Percentiles rank a stretch among this genome's conserved stretches.
These are phyloP conservation scores for Amniataba percoides DNA, from an alignment of 2,797 vertebrate species.

Conservation along the genomic window DNA sequence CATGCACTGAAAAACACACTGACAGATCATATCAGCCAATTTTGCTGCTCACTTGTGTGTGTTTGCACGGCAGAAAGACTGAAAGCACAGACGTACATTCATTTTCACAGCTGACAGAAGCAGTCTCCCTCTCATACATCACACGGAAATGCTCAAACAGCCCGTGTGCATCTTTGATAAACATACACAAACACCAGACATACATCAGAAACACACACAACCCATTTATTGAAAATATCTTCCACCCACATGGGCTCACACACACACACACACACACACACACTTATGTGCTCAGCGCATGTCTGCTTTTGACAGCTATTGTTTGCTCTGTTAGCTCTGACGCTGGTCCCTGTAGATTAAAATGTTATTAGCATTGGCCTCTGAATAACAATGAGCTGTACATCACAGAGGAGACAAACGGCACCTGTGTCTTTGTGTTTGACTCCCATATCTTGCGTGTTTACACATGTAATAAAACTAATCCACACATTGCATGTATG, in stretches of 20 bases:
- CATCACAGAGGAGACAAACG: background rate
- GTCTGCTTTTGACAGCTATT: slow-evolving; percentile 10
- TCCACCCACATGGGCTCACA: background rate
- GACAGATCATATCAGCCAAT: slow-evolving; percentile 20
- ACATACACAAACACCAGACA: slow-evolving; percentile 2
- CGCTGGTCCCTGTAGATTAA: slow-evolving; percentile 3
- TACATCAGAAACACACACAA: slow-evolving; percentile 15
- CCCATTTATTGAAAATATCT: background rate
- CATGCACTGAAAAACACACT: slow-evolving; percentile 2
- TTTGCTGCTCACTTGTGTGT: slow-evolving; percentile 27
- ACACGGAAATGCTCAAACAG: slow-evolving; percentile 36
- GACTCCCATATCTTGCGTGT: background rate
- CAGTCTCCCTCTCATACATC: slow-evolving; percentile 58
- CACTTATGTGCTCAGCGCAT: background rate
- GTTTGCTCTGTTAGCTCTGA: background rate
- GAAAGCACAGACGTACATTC: slow-evolving; percentile 46
- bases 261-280: background rate
- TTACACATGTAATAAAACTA: background rate
- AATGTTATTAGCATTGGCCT: slow-evolving; percentile 15
- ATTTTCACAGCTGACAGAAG: slow-evolving; percentile 67
- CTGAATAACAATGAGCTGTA: background rate
- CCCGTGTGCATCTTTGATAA: slow-evolving; percentile 33
- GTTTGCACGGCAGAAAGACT: slow-evolving; percentile 12
- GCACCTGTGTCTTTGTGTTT: background rate
- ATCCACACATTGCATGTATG: background rate